A percentile compares a stretch with the other conserved stretches of the same genome.
Evolutionary conservation across 2,888 invertebrate genomes (phyloP).

Genomic region (Leucoma salicis): DNA sequence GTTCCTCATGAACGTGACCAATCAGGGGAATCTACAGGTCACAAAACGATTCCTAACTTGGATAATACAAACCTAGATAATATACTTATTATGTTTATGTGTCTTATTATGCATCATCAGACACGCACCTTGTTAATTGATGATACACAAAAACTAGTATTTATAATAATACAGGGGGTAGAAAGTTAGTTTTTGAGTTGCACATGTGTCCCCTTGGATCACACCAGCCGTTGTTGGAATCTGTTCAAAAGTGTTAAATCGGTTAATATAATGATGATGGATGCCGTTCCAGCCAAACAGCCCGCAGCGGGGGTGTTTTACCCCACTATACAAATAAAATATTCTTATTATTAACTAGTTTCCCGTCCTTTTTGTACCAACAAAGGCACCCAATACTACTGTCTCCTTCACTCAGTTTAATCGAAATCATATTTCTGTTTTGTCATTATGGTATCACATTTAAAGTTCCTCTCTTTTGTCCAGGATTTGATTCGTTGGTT

Average conservation of each 20-base stretch:
- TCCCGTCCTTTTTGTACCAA: constrained; percentile 61
- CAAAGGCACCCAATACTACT: constrained; percentile 42
- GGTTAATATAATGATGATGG: constrained; percentile 82
- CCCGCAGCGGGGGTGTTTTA: constrained; percentile 81
- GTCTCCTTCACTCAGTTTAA: constrained; percentile 70
- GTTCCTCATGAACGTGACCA: constrained; percentile 54
- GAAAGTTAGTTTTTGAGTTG: constrained; percentile 31
- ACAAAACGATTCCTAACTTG: constrained; percentile 53
- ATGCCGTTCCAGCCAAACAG: constrained; percentile 76
- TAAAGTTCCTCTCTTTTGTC: constrained; percentile 79
- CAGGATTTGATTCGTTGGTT: constrained; percentile 70
- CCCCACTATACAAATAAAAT: constrained; percentile 82
- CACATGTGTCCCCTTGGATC: constrained; percentile 34
- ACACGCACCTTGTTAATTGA: constrained; percentile 32
- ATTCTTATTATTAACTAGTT: constrained; percentile 79
- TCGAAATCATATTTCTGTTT: constrained; percentile 83
- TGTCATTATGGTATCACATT: constrained; percentile 81
- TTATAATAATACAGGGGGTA: constrained; percentile 25
- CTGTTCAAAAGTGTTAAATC: constrained; percentile 82
- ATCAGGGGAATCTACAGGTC: constrained; percentile 56
- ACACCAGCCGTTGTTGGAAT: constrained; percentile 67
- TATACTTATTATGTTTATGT: constrained; percentile 41
- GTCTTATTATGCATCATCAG: constrained; percentile 48
- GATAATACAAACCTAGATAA: constrained; percentile 44
- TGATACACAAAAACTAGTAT: constrained; percentile 26